A percentile compares a stretch with the other conserved stretches of the same genome.
These are phyloP conservation scores for Heterotis niloticus DNA, from an alignment of 2,113 vertebrate species.

Conservation along the genomic window DNA sequence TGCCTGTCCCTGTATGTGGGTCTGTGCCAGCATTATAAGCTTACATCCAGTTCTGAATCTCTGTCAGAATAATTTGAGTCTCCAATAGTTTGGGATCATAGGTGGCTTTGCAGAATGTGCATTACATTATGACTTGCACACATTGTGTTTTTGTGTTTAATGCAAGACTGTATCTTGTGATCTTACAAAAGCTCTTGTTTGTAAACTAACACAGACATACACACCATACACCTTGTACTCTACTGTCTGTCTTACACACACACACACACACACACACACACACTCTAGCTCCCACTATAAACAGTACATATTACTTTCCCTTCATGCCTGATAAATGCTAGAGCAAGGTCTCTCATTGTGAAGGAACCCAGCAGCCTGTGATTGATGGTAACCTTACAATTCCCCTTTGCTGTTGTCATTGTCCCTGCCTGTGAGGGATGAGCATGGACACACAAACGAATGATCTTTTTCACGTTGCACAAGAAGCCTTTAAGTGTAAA, in stretches of 20 bases:
- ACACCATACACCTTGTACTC: background rate
- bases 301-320: constrained; percentile 19
- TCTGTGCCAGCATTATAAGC: no score
- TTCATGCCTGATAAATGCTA: background rate
- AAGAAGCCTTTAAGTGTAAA: constrained; percentile 47
- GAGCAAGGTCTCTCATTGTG: constrained; percentile 15
- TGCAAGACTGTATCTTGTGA: background rate
- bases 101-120: no score
- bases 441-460: constrained; percentile 45
- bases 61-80: no score
- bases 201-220: background rate
- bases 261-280: background rate
- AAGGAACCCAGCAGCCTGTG: constrained; percentile 23
- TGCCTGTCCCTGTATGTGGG: no score
- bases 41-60: no score
- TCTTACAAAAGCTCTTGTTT: background rate
- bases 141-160: background rate
- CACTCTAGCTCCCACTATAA: background rate
- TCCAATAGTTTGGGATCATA: no score
- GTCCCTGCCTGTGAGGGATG: constrained; percentile 46
- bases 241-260: background rate
- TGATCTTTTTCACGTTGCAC: constrained; percentile 46
- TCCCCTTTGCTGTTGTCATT: constrained; percentile 49
- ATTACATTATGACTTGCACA: no score
- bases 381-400: constrained; percentile 49